Base-by-base conservation (phyloP, 2,888 invertebrate species). In the Apantesis nais region DNA sequence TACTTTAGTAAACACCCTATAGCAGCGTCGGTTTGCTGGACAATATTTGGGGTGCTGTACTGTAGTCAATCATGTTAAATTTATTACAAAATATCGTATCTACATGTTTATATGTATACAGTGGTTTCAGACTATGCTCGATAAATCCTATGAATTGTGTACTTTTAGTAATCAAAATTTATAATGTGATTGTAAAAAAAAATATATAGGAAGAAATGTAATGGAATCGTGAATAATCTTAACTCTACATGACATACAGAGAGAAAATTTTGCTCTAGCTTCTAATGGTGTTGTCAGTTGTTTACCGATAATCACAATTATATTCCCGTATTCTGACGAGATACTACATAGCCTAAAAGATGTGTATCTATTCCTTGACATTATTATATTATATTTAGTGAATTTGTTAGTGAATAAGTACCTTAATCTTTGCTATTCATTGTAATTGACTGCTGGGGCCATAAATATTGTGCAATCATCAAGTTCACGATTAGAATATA, bases 41-140 rank as follows among this genome's bases (percentile, higher is more conserved):
- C 90, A 91, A 90, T 90, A 90, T 88, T 86, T 84, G 87, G 93
- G 94, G 92, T 90, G 90, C 87, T 90, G 89, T 91, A 90, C 84
- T 89, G 90, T 94, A 94, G 93, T 92, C 92, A 93, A 93, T 93
- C 93, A 93, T 92, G 92, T 92, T 92, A 89, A 88, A 89, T 85
- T 88, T 85, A 86, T 80, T 85, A 84, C 82, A 82, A 88, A 89
- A 88, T 86, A 88, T 88, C 86, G 83, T 91, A 89, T 89, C 85
- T 91, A 89, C 89, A 86, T 88, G 85, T 83, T 74, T 84, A 73
- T 75, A 78, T 77, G 66, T 80, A 85, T 87, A 90, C 88, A 90
- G 88, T 88, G 87, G 84, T 90, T 92, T 89, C 85, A 84, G 83
- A 89, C 87, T 86, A 83, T 90, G 90, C 90, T 93, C 93, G 92